Conservation (phyloP, 2,113 vertebrate species). For the Chlorodrepanis virens region DNA sequence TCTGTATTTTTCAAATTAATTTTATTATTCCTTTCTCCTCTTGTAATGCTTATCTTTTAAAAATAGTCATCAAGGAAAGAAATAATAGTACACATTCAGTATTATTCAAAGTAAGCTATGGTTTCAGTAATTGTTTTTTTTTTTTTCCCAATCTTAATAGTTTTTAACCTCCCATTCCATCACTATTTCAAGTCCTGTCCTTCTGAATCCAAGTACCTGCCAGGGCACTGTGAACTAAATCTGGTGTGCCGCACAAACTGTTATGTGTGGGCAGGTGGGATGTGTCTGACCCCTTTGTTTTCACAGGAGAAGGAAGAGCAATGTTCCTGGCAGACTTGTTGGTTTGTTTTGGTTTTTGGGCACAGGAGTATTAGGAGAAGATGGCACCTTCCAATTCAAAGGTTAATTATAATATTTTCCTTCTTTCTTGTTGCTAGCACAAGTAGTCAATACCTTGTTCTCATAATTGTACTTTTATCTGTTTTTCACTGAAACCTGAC, state of each 20-base stretch:
- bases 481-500: background rate
- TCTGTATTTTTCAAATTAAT: background rate
- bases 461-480: background rate
- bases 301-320: background rate
- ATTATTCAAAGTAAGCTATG: background rate
- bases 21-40: background rate
- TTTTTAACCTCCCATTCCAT: background rate
- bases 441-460: background rate
- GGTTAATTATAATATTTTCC: background rate
- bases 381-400: background rate
- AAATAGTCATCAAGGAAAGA: background rate
- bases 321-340: background rate
- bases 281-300: background rate
- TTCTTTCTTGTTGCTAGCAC: background rate
- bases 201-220: background rate
- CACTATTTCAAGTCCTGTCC: background rate
- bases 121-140: background rate
- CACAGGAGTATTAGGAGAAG: background rate
- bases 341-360: background rate
- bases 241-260: background rate
- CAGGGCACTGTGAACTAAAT: background rate
- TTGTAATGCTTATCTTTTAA: background rate
- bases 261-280: background rate
- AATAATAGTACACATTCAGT: background rate
- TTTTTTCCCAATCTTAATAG: background rate